phyloP scores from a whole-genome alignment of 2,888 invertebrate genomes.

The Clistopyga incitator region DNA sequence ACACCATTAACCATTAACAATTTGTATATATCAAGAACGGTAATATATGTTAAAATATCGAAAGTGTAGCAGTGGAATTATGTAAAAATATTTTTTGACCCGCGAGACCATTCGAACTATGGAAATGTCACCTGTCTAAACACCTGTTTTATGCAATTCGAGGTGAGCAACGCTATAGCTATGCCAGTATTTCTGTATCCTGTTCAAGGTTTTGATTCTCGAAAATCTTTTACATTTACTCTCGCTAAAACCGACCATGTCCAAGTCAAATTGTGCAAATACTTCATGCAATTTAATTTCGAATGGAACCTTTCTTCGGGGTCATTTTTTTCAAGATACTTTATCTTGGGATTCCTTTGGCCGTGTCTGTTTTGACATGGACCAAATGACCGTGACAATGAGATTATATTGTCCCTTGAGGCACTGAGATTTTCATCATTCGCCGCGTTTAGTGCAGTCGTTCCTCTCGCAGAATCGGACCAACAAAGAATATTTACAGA shows the following conservation, averaged over 20 bases:
- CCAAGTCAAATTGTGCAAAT: too few species aligned
- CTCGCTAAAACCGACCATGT: slow-evolving; percentile 49
- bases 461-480: too few species aligned
- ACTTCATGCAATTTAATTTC: too few species aligned
- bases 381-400: background rate
- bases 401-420: too few species aligned
- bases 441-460: too few species aligned
- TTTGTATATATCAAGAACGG: slow-evolving; percentile 14
- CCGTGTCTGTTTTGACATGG: background rate
- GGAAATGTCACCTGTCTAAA: slow-evolving; percentile 70
- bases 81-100: slow-evolving; percentile 41
- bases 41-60: slow-evolving; percentile 36
- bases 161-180: slow-evolving; percentile 22
- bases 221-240: slow-evolving; percentile 63
- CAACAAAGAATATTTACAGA: too few species aligned
- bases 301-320: too few species aligned
- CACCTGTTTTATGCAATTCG: slow-evolving; percentile 63
- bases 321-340: too few species aligned
- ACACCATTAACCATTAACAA: background rate
- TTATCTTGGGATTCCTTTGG: too few species aligned
- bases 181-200: slow-evolving; percentile 28
- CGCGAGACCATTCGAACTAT: slow-evolving; percentile 55
- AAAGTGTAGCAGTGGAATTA: slow-evolving; percentile 24
- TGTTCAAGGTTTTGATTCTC: slow-evolving; percentile 58
- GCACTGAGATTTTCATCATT: too few species aligned